Evolutionary conservation across 2,113 vertebrate species (phyloP), one percentile per base, ranked within the genome.

Genomic region (Synchiropus splendidus): DNA sequence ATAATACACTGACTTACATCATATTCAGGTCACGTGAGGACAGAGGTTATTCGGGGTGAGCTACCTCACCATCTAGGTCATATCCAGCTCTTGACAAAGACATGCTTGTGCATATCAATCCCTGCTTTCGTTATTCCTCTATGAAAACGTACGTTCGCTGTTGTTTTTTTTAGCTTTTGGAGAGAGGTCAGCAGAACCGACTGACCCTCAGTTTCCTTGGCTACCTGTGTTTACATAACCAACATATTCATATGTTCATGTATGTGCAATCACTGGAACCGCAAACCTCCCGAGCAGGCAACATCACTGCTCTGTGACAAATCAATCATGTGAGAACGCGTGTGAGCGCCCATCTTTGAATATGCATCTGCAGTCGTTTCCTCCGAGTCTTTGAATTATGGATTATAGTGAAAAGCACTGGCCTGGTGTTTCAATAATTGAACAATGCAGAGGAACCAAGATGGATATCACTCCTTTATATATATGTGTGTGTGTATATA

Each of bases 51-150:
- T 71, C 16, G 39, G 36, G 72, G 53, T 75, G 38, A 62, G 38
- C 41, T 43, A 17, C 45, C 50, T 51, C 42, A 65, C 45, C 51
- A 59, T 45, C 45, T 45, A 39, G 38, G 35, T 18, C 37, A 54
- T 55, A 41, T 51, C 50, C 34, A 37, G 49, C 42, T 59, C 58
- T 33, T 16, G 14, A 37, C 46, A 56, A 42, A 53, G 45, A 59
- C 65, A 75, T 70, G 71, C 36, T 36, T 36, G 37, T 57, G 68
- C 63, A 79, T 76, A 73, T 79, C 60, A 74, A 79, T 39, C 12
- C 17, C 17, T 30, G 12, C 21, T 62, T 54, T 54, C 49, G 36
- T 38, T 33, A 12, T 42, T 21, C 9, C 21, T 38, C 30, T 39
- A 31, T 58, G 21, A 45, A 39, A 52, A 50, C 42, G 6, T 39